Base-by-base conservation (phyloP, 2,888 invertebrate species). In the Parthenolecanium corni region DNA sequence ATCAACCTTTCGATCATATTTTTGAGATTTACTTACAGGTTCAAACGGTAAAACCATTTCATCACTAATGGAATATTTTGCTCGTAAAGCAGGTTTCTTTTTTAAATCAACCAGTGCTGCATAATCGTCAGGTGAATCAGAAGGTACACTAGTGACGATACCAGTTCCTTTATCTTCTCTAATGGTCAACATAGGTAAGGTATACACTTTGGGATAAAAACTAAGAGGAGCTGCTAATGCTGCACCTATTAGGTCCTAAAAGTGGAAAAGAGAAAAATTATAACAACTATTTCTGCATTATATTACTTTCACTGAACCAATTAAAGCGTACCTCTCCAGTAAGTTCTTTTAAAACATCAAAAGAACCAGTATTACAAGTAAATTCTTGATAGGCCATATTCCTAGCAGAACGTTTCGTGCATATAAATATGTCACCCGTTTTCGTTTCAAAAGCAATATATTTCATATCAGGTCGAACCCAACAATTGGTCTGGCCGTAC, bases 401-500 rank as follows among this genome's bases (percentile, higher is more conserved):
- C 63, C 86, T 80, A 0, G 97, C 96, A 0, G 98, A 85, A 68
- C 96, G 80, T 66, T 76, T 76, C 0, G 96, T 95, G 69, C 88
- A 89, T 52, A 98, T 80, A 74, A 87, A 95, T 40, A 97, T 78
- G 66, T 93, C 91, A 51, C 78, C 78, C 44, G 79, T 76, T 14
- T 79, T 78, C 0, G 84, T 83, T 71, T 83, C 79, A 73, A 93
- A 89, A 1, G 89, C 94, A 67, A 96, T 82, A 72, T 97, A 97
- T 67, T 82, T 83, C 72, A 97, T 89, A 71, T 96, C 94, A 0
- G 98, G 98, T 71, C 88, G 87, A 3, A 98, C 74, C 95, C 97
- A 98, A 73, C 96, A 97, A 73, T 98, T 99, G 0, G 98, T 98
- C 77, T 98, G 98, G 0, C 98, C 98, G 72, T 96, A 99, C 97